Evolutionary conservation across 2,888 invertebrate species (phyloP).

Genomic region (Brachypterus glaber): DNA sequence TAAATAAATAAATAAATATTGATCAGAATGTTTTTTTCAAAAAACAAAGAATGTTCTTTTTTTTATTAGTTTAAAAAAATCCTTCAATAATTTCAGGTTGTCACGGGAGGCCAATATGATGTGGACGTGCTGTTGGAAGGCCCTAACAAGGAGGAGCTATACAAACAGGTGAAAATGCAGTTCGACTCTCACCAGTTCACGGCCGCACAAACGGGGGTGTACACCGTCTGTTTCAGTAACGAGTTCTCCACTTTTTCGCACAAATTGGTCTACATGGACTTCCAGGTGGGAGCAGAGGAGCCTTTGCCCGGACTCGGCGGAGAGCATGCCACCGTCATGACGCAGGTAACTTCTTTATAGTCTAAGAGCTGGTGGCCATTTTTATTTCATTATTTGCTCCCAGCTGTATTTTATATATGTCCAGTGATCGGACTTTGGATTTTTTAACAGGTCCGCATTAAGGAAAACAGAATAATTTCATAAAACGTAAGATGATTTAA

Average conservation of each 20-base stretch:
- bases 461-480: too few species aligned
- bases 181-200: constrained; percentile 89
- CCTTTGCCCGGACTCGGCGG: constrained; percentile 77
- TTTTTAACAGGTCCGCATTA: too few species aligned
- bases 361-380: too few species aligned
- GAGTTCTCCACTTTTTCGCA: constrained; percentile 99
- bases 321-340: constrained; percentile 78
- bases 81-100: constrained; percentile 71
- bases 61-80: too few species aligned
- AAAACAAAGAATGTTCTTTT: background rate
- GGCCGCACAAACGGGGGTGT: constrained; percentile 63
- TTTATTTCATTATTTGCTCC: too few species aligned
- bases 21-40: background rate
- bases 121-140: constrained; percentile 87
- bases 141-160: constrained; percentile 80
- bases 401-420: too few species aligned
- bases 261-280: constrained; percentile 96
- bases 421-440: too few species aligned
- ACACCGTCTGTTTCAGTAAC: constrained; percentile 93
- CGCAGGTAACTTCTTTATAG: too few species aligned
- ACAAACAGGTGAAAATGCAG: constrained; percentile 87
- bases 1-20: constrained; percentile 1
- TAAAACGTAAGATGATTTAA: too few species aligned
- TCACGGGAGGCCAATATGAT: constrained; percentile 97
- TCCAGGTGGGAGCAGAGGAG: constrained; percentile 88